Conservation (phyloP, 2,113 vertebrate species). For the Megaceryle torquata region DNA sequence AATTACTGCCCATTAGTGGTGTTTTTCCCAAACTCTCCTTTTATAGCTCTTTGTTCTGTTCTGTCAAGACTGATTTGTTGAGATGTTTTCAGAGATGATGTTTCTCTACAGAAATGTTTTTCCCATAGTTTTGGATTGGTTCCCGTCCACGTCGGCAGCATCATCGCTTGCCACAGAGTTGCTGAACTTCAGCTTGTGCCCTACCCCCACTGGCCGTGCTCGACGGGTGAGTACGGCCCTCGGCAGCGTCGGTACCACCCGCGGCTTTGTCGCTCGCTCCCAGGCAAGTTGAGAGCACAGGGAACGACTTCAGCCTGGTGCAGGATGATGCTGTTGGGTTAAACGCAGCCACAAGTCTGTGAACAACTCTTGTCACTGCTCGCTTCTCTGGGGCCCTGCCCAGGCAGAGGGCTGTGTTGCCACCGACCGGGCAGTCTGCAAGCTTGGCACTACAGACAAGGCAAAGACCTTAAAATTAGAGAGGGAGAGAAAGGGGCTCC, state of each 20-base stretch:
- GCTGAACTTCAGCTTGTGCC: not conserved
- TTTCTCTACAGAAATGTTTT: conserved; percentile 19
- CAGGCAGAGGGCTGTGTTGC: not conserved
- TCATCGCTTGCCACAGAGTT: not conserved
- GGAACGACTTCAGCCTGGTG: not conserved
- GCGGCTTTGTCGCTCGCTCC: not conserved
- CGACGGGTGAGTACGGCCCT: rapidly evolving
- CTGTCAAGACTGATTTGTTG: not conserved
- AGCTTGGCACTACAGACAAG: not conserved
- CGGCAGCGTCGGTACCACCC: rapidly evolving
- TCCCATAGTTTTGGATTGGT: not conserved
- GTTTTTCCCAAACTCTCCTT: conserved; percentile 13
- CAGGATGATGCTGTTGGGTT: rapidly evolving
- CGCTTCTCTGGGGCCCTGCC: rapidly evolving
- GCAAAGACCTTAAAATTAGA: rapidly evolving
- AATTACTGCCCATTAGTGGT: not conserved
- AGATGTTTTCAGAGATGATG: not conserved
- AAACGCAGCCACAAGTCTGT: rapidly evolving
- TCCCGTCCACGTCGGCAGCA: not conserved
- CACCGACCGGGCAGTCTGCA: rapidly evolving
- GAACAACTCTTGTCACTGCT: not conserved
- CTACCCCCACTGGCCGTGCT: not conserved
- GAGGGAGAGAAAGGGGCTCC: not conserved
- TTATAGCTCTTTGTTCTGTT: conserved; percentile 19
- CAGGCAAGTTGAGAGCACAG: rapidly evolving